Evolutionary conservation across 1,140 invertebrate genomes (phyloP).

Genomic region (Triops longicaudatus): DNA sequence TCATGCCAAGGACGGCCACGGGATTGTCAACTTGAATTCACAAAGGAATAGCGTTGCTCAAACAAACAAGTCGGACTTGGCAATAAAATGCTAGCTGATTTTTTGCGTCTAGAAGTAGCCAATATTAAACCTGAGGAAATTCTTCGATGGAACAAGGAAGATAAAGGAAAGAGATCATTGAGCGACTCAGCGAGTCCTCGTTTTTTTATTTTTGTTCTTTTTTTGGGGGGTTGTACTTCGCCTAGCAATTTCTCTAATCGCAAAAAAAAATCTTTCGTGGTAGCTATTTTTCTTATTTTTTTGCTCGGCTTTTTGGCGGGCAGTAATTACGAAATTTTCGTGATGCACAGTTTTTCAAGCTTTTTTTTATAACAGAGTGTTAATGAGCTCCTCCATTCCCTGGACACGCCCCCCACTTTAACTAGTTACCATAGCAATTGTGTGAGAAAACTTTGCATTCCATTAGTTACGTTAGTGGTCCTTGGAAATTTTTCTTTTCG

Average conservation of each 20-base stretch:
- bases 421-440: background rate
- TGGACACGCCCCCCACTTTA: background rate
- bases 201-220: too few species aligned
- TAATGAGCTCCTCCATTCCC: background rate
- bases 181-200: too few species aligned
- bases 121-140: constrained; percentile 92
- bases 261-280: too few species aligned
- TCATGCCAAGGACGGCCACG: background rate
- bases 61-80: background rate
- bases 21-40: too few species aligned
- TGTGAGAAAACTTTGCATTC: background rate
- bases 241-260: too few species aligned
- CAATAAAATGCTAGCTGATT: constrained; percentile 17
- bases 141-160: constrained; percentile 86
- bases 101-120: constrained; percentile 60
- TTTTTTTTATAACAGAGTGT: too few species aligned
- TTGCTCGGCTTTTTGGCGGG: too few species aligned
- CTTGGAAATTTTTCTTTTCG: background rate
- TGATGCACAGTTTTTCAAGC: too few species aligned
- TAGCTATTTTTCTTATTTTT: too few species aligned
- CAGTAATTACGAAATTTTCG: too few species aligned
- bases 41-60: constrained; percentile 13
- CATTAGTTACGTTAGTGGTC: background rate
- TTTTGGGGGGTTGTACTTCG: too few species aligned
- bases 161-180: constrained; percentile 50